These are phyloP conservation scores for Holothuria leucospilota DNA, from an alignment of 53 echinoderm and acorn worm species.

Conservation along the genomic window DNA sequence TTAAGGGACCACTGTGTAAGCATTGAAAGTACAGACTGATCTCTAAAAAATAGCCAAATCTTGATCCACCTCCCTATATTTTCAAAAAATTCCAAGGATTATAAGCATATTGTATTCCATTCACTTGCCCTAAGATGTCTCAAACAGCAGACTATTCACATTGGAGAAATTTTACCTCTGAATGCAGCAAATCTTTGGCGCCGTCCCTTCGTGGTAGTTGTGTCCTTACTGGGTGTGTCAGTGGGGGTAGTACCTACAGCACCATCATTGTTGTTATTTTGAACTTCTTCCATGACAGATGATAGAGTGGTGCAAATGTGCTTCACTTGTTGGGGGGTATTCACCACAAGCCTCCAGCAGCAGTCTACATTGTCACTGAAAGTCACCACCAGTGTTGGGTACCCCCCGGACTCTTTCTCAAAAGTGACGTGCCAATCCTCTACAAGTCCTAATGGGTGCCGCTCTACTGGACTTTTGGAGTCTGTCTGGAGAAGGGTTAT, in stretches of 20 bases:
- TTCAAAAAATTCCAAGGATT: too few species aligned
- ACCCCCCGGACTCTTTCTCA: constrained; percentile 67
- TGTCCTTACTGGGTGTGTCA: constrained; percentile 16
- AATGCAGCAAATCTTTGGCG: constrained; percentile 12
- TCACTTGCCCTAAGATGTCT: too few species aligned
- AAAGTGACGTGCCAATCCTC: constrained; percentile 90
- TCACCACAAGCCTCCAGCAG: constrained; percentile 82
- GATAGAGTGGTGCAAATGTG: constrained; percentile 87
- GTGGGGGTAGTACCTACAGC: constrained; percentile 5
- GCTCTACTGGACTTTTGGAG: constrained; percentile 76
- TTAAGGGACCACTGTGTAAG: too few species aligned
- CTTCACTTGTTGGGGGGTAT: constrained; percentile 78
- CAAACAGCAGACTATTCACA: too few species aligned
- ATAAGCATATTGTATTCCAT: too few species aligned
- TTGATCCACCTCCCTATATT: too few species aligned
- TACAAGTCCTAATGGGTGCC: constrained; percentile 72
- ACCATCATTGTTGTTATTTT: constrained; percentile 58
- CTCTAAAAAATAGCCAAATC: too few species aligned
- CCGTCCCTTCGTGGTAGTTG: background rate
- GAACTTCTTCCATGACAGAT: constrained; percentile 83
- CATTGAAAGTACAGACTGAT: too few species aligned
- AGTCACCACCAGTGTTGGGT: constrained; percentile 79
- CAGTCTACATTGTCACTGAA: constrained; percentile 68
- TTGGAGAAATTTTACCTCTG: constrained; percentile 5
- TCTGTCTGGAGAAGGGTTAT: constrained; percentile 81